phyloP scores from a whole-genome alignment of 2,797 vertebrate genomes.

The Esox masquinongy region DNA sequence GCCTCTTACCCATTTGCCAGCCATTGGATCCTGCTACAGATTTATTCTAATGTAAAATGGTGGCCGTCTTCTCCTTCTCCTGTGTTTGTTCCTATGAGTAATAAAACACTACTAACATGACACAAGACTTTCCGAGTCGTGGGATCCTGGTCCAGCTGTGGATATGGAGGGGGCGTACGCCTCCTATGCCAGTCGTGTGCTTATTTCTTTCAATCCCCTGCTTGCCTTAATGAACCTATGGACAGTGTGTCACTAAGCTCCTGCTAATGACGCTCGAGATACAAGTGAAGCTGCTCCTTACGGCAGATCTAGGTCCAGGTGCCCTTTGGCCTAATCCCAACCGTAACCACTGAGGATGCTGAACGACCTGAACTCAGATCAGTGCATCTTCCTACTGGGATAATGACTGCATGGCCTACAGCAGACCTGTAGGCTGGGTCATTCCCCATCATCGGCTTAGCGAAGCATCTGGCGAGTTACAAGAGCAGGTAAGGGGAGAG shows the following conservation, averaged over 20 bases:
- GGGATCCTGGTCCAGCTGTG: not conserved
- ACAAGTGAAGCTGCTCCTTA: not conserved
- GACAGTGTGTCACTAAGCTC: slow-evolving; percentile 42
- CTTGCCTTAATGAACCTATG: not conserved
- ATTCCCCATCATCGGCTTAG: not conserved
- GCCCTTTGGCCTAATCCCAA: not conserved
- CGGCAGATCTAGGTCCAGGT: not conserved
- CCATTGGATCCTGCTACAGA: not conserved
- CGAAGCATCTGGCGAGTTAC: not conserved
- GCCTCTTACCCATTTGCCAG: not conserved
- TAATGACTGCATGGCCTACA: not conserved
- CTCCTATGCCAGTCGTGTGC: not conserved
- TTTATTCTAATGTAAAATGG: not conserved
- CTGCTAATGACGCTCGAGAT: slow-evolving; percentile 41
- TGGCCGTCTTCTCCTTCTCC: not conserved
- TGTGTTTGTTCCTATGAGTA: too few relatives aligned
- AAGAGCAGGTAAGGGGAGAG: not conserved
- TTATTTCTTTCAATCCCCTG: not conserved
- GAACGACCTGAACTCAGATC: not conserved
- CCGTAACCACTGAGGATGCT: not conserved
- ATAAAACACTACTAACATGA: too few relatives aligned
- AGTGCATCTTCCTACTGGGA: not conserved
- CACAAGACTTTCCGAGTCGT: too few relatives aligned
- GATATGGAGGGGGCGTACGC: not conserved
- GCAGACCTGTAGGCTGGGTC: not conserved